Base-by-base conservation (phyloP, 2,797 vertebrate genomes). In the Tokudaia muenninki region DNA sequence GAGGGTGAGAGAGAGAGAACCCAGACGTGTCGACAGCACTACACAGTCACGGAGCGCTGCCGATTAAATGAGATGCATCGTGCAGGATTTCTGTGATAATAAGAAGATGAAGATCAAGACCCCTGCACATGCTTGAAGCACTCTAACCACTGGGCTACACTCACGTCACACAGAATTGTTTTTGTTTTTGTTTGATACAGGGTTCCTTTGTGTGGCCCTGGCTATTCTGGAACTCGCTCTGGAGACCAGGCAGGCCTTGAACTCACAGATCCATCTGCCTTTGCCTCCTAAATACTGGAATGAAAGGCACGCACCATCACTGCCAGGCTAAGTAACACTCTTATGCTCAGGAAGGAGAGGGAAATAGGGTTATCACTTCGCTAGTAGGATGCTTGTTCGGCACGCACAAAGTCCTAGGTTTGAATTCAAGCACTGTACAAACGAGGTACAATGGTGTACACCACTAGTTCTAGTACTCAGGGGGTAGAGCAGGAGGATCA, bases 381-480 rank as follows among this genome's bases (percentile, higher is more conserved):
- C n/a, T 74, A n/a, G 52, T 13, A 12, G 14, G 52, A 9, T 37
- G 24, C 86, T 87, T 19, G 13, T 31, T 72, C 26, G 4, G 22
- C 13, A 6, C 3, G 13, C 47, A 29, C n/a, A 67, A 26, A 26
- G 13, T 31, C 65, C 34, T 52, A 17, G 47, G 47, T 10, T 87
- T 87, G 65, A 55, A 26, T 37, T 31, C n/a, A 13, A 87, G 65
- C 13, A 55, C 84, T 29, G 67, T 29, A 55, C 34, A 55, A 55
- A 72, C 0, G 8, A 70, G 47, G 34, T 34, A n/a, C 19, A 5
- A 11, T 26, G 47, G 6, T 70, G 7, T 1, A 0, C 2, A 37
- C 13, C 31, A 2, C 29, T 67, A n/a, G 37, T n/a, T 47, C 24
- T 57, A n/a, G 72, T 3, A 61, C 37, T 89, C 6, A 0, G 55